Base-by-base conservation (phyloP, 2,888 invertebrate species). In the Pyrochroa serraticornis region DNA sequence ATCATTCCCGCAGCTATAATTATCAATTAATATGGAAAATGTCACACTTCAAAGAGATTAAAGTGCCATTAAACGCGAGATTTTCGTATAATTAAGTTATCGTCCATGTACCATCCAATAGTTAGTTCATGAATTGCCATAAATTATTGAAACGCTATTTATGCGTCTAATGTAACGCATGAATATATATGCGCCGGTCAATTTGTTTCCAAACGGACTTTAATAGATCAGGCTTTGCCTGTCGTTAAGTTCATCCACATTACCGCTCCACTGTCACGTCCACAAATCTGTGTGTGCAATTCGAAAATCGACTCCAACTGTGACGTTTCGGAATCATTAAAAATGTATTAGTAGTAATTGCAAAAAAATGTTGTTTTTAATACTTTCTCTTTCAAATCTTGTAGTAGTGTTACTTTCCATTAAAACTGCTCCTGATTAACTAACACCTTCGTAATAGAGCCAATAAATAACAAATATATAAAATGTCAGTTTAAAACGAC, bases 221-320 rank as follows among this genome's bases (percentile, higher is more conserved):
- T 73, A 71, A 76, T 76, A 73, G 73, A 76, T 77, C 76, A 77
- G 68, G 75, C 73, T 76, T 74, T 71, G 69, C 71, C 74, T 77
- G 75, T 75, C 75, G 74, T 75, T 77, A 75, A 75, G 76, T 76
- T 74, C 74, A 75, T 71, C 73, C 71, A 72, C 70, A 75, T 77
- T 77, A 77, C 72, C 71, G 70, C 67, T 68, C 65, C 69, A 71
- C 73, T 75, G 77, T 75, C 74, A 75, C 71, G 63, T 69, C 72
- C 72, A 77, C 77, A 77, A 77, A 77, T 77, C 76, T 77, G 76
- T 76, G 77, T 74, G 72, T 69, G 67, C 77, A 75, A 76, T 76
- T 77, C 74, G 76, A 72, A 75, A 75, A 75, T 76, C 75, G 22
- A 22, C 22, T 22, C 22, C 22, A 22, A 22, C 22, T 22, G 22